Evolutionary conservation across 2,113 vertebrate species (phyloP).

Genomic region (Tautogolabrus adspersus): DNA sequence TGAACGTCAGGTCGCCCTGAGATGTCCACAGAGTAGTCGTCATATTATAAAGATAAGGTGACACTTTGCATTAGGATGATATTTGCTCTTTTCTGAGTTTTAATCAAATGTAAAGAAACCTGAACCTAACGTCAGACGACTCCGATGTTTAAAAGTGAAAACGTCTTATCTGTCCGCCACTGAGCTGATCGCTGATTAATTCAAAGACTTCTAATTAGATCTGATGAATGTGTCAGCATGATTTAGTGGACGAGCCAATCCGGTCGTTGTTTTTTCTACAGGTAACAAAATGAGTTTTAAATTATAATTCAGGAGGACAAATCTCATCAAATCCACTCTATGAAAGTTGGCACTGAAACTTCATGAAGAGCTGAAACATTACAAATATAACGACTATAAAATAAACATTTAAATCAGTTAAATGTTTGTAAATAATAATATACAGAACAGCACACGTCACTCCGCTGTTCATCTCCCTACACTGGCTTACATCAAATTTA

Average conservation of each 20-base stretch:
- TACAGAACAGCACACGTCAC: no score
- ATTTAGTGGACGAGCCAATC: slow-evolving; percentile 38
- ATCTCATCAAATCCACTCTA: background rate
- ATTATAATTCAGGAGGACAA: slow-evolving; percentile 7
- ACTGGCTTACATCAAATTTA: no score
- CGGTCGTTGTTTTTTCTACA: slow-evolving; percentile 17
- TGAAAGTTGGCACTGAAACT: background rate
- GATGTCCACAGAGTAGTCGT: background rate
- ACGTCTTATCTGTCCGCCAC: slow-evolving; percentile 9
- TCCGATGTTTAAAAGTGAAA: background rate
- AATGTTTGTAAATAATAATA: no score
- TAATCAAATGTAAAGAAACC: background rate
- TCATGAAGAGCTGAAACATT: no score
- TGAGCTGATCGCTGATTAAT: slow-evolving; percentile 13
- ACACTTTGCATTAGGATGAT: background rate
- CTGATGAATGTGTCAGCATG: slow-evolving; percentile 32
- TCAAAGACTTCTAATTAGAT: slow-evolving; percentile 19
- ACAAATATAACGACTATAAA: no score
- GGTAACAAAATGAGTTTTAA: slow-evolving; percentile 9
- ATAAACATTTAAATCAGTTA: no score
- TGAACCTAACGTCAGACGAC: background rate
- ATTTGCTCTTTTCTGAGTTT: background rate
- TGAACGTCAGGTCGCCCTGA: background rate
- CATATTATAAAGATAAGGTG: background rate
- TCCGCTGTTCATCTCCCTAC: no score